Base-by-base conservation (phyloP, 1,140 invertebrate genomes). In the Conus ventricosus region DNA sequence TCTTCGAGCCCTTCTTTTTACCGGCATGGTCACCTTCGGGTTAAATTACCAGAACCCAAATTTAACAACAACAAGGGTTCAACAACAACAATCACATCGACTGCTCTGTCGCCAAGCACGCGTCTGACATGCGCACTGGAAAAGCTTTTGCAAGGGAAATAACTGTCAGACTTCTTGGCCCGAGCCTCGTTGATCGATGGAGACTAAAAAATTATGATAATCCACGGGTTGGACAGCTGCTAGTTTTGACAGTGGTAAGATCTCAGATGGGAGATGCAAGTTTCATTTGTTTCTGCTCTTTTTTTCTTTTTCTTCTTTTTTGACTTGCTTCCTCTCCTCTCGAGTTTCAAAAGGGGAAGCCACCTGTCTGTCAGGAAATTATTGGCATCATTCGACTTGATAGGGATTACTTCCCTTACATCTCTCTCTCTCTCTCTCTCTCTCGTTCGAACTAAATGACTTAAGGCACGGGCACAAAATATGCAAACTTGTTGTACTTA, bases 41-140 rank as follows among this genome's bases (percentile, higher is more conserved):
- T 15, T 5, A 84, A 20, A 63, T 1, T 23, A 85, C 27, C 27
- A 27, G 17, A 10, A 39, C 6, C 4, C 10, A 25, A 54, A 23
- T 10, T 20, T 53, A 51, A 75, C 13, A 54, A 67, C 0, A 17
- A 54, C 51, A 23, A 7, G 6, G 23, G 10, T n/a, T 23, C 11
- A 20, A 20, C 11, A n/a, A 20, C 17, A 71, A 63, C 67, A 23
- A 5, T 23, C 67, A 71, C 23, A 71, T 71, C 11, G 17, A 71
- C n/a, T 53, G 55, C 83, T 63, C 11, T 85, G 84, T 85, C 84
- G 25, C 84, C 84, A 85, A 75, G 84, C 84, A 75, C 84, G 84
- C 84, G 27, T 51, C 20, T 71, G 84, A 85, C 84, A 85, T 85
- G 84, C 84, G 84, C 84, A 85, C 67, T 85, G 55, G 11, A 13